Conservation (phyloP, 2,888 invertebrate genomes). For the Plusia festucae region DNA sequence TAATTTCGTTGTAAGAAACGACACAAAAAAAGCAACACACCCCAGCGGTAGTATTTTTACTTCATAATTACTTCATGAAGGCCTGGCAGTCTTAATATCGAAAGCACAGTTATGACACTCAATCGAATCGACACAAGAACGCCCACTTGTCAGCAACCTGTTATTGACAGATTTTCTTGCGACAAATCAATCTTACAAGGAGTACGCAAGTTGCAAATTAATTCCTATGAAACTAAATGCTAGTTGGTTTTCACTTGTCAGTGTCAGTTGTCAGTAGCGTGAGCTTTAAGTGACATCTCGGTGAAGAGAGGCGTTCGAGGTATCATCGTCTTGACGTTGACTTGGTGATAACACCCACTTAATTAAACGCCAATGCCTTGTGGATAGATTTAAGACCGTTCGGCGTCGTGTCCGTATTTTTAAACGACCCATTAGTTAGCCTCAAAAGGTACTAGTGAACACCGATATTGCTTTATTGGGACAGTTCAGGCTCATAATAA, state of each 20-base stretch:
- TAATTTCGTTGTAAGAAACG: too few species aligned
- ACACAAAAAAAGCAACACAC: too few species aligned
- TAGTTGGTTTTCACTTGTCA: background rate
- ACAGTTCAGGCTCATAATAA: too few species aligned
- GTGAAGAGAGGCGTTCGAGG: background rate
- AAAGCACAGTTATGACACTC: background rate
- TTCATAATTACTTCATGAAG: background rate
- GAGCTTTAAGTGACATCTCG: background rate
- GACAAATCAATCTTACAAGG: background rate
- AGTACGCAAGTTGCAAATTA: background rate
- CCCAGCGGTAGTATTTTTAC: background rate
- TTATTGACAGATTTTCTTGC: background rate
- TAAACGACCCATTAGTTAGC: too few species aligned
- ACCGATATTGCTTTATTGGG: too few species aligned
- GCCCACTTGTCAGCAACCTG: slow-evolving; percentile 2
- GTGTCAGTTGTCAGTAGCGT: background rate
- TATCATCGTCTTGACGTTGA: background rate
- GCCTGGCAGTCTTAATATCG: background rate
- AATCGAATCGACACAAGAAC: background rate
- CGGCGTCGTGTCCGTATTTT: too few species aligned
- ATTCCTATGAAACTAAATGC: background rate
- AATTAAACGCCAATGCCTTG: background rate
- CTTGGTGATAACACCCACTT: background rate
- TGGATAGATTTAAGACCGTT: background rate
- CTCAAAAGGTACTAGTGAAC: too few species aligned